phyloP scores from a whole-genome alignment of 2,797 vertebrate species.

The Mormyrops attenuatus region DNA sequence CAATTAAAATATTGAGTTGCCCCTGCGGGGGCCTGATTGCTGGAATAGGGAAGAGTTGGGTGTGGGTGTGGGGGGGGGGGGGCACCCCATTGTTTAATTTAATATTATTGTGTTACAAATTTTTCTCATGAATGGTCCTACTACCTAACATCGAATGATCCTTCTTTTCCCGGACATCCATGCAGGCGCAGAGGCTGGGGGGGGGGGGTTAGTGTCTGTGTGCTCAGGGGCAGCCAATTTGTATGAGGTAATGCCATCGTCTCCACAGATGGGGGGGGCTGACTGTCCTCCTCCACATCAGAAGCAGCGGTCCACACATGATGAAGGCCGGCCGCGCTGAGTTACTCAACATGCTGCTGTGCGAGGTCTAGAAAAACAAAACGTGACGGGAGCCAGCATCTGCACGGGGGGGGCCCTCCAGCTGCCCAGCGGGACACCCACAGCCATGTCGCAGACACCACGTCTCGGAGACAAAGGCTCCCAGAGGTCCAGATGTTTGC shows the following conservation, averaged over 20 bases:
- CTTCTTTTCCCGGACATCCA: too few species aligned
- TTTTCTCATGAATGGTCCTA: slow-evolving; percentile 49
- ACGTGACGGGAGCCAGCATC: not conserved
- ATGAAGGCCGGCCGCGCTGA: not conserved
- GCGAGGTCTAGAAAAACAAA: not conserved
- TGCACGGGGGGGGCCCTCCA: not conserved
- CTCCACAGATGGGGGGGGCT: too few species aligned
- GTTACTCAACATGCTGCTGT: not conserved
- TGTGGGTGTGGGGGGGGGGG: slow-evolving; percentile 28
- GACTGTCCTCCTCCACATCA: not conserved
- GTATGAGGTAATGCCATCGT: too few species aligned
- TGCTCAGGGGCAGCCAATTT: too few species aligned
- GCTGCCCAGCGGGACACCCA: not conserved
- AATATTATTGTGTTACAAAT: slow-evolving; percentile 57
- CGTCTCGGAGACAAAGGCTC: slow-evolving; percentile 15
- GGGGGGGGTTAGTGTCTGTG: too few species aligned
- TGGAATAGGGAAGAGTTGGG: slow-evolving; percentile 26
- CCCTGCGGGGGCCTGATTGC: slow-evolving; percentile 18
- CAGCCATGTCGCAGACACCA: not conserved
- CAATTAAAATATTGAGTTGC: slow-evolving; percentile 54
- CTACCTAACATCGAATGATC: too few species aligned
- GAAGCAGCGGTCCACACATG: not conserved
- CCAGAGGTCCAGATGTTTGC: not conserved
- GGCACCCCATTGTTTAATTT: slow-evolving; percentile 55
- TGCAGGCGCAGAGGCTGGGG: too few species aligned